A percentile compares a stretch with the other conserved stretches of the same genome.
Conservation (phyloP, 2,888 invertebrate species). For the Rhynchonema sp. region DNA sequence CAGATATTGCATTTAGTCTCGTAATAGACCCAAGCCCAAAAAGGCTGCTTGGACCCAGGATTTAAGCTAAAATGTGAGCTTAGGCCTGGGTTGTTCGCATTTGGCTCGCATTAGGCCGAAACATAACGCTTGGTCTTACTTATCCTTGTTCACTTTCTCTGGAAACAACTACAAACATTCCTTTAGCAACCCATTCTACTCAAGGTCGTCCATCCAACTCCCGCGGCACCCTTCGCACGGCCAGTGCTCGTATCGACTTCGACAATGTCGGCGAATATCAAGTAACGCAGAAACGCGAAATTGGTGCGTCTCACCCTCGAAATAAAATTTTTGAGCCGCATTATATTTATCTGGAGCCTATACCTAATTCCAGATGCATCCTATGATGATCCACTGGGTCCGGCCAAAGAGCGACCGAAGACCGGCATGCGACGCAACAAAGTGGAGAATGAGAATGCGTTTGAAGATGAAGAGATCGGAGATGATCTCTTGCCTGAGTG, state of each 20-base stretch:
- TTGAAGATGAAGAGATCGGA: constrained; percentile 52
- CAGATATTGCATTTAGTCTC: too few species aligned
- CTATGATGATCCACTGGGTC: constrained; percentile 34
- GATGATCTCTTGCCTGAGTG: constrained; percentile 53
- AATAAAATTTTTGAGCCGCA: background rate
- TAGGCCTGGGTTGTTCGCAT: too few species aligned
- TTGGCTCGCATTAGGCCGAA: too few species aligned
- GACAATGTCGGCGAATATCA: constrained; percentile 10
- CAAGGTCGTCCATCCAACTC: constrained; percentile 12
- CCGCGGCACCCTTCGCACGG: constrained; percentile 10
- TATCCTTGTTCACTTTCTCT: too few species aligned
- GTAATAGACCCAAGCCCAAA: too few species aligned
- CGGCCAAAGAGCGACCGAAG: constrained; percentile 27
- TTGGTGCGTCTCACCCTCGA: background rate
- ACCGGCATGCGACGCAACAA: constrained; percentile 28
- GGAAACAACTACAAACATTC: too few species aligned
- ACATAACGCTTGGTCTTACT: too few species aligned
- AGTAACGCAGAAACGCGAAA: constrained; percentile 10
- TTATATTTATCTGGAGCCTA: too few species aligned
- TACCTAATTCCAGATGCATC: constrained; percentile 24
- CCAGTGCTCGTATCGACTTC: constrained; percentile 7
- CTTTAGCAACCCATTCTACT: too few species aligned
- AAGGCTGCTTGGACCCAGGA: too few species aligned
- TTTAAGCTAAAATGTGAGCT: too few species aligned
- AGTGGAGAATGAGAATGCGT: constrained; percentile 42